Evolutionary conservation across 2,113 vertebrate genomes (phyloP), one percentile per base, ranked within the genome.

Genomic region (Oxyruncus cristatus): DNA sequence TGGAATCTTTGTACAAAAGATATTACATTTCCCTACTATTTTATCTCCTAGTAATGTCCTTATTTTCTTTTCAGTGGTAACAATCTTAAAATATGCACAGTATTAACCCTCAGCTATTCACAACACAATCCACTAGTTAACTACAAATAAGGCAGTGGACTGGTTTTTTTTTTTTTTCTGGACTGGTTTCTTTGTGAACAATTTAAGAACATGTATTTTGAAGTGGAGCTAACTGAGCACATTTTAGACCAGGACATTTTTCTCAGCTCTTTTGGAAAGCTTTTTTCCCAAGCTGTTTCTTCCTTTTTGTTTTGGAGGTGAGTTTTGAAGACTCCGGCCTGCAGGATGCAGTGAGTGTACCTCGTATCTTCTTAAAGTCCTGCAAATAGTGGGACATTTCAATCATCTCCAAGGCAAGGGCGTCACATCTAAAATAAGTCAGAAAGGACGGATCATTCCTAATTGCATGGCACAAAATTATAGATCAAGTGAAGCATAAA

Each of bases 51-150:
- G 21, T 90, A 94, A 92, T 75, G 75, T 59, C 67, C 55, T 93
- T 93, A 83, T 93, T 95, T 96, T 92, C 58, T 90, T 94, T 92
- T 94, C 78, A 88, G 11, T 90, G 72, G 62, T 73, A 85, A 30
- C 30, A 70, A 0, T 52, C 35, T 39, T 62, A 76, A 85, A 86
- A 86, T 42, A 44, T 35, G n/a, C 30, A 66, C 12, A 18, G 20
- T 88, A n/a, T 93, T 94, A 95, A 83, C 67, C 49, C 63, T 82
- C 52, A 77, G 56, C 24, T 93, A 53, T 88, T 93, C 55, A 35
- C 11, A 66, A 17, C 7, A 76, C n/a, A 73, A 70, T 87, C 23
- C 19, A 33, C 15, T 59, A 56, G 49, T 39, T 49, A 70, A 18
- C 41, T 93, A 17, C 49, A 39, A 76, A 85, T 65, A 76, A 85